Conservation (phyloP, 2,113 vertebrate genomes). For the Hiodon alosoides region DNA sequence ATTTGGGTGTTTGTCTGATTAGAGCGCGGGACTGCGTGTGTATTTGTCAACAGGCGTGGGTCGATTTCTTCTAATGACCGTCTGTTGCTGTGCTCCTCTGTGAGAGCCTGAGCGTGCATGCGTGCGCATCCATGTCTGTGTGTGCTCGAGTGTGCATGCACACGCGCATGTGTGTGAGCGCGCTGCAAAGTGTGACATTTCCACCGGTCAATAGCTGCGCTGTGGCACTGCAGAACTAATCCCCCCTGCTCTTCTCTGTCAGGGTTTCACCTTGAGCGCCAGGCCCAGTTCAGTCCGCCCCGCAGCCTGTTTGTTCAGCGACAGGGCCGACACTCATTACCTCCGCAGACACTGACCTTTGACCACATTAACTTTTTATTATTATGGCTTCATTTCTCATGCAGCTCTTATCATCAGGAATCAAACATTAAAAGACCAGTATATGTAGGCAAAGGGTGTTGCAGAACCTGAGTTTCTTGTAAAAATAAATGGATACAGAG, state of each 20-base stretch:
- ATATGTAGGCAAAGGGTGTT: conserved; percentile 22
- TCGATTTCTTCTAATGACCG: too few species aligned
- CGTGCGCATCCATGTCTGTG: conserved; percentile 15
- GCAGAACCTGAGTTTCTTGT: conserved; percentile 41
- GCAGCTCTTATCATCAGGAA: conserved; percentile 60
- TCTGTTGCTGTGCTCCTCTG: too few species aligned
- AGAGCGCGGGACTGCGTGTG: neutral
- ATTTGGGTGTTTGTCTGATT: conserved; percentile 8
- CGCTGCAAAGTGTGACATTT: neutral
- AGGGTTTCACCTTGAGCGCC: conserved; percentile 12
- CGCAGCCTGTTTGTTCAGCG: conserved; percentile 8
- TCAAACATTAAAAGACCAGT: conserved; percentile 60
- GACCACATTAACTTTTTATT: conserved; percentile 63
- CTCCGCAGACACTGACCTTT: conserved; percentile 55
- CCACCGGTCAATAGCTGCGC: neutral
- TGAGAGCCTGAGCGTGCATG: conserved; percentile 4
- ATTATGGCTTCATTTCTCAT: conserved; percentile 48
- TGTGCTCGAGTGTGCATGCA: conserved; percentile 6
- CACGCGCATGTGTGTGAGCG: too few species aligned
- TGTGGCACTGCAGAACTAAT: neutral
- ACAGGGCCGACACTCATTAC: conserved; percentile 17
- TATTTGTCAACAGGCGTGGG: neutral
- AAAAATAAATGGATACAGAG: conserved; percentile 35
- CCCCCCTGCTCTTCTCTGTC: conserved; percentile 18
- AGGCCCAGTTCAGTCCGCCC: neutral